Percentiles rank a stretch among this genome's conserved stretches.
Conservation (phyloP, 1,140 invertebrate species). For the Diplogasteroides magnus region DNA sequence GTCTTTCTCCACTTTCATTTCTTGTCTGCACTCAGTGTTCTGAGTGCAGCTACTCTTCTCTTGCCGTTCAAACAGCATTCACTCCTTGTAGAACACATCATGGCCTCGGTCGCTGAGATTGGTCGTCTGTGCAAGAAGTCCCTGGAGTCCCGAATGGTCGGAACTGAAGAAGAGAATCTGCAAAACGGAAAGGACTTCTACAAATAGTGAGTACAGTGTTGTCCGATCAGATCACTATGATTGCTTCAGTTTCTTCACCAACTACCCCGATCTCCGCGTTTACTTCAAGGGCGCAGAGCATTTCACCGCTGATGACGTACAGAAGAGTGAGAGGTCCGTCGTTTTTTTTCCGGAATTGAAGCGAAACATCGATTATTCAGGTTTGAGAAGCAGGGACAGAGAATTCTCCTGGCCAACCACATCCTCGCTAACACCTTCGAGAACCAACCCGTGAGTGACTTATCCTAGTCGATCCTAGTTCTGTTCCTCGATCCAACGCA, state of each 20-base stretch:
- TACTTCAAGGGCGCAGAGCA: slow-evolving; percentile 43
- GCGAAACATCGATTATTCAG: too few species aligned
- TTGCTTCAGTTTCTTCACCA: slow-evolving; percentile 46
- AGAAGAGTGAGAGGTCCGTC: slow-evolving; percentile 38
- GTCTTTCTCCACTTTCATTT: too few species aligned
- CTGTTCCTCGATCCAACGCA: too few species aligned
- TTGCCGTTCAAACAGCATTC: too few species aligned
- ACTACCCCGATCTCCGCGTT: slow-evolving; percentile 36
- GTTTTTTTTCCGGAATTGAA: too few species aligned
- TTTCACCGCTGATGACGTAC: too few species aligned
- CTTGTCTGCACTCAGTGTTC: too few species aligned
- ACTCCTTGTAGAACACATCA: too few species aligned
- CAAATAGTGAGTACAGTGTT: slow-evolving; percentile 34
- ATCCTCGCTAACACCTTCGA: slow-evolving; percentile 26
- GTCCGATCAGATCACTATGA: slow-evolving; percentile 35
- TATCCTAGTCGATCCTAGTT: too few species aligned
- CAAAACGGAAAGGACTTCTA: slow-evolving; percentile 11
- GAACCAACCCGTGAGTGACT: slow-evolving; percentile 19
- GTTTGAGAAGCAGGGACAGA: slow-evolving; percentile 39
- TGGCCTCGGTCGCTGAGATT: too few species aligned
- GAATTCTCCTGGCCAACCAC: slow-evolving; percentile 35
- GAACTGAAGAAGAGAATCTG: slow-evolving; percentile 1
- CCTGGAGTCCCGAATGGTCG: slow-evolving; percentile 11
- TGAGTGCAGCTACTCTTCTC: too few species aligned
- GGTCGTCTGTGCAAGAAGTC: slow-evolving; percentile 9